These are phyloP conservation scores for Cetonia aurata DNA, from an alignment of 2,888 invertebrate genomes.

Conservation along the genomic window DNA sequence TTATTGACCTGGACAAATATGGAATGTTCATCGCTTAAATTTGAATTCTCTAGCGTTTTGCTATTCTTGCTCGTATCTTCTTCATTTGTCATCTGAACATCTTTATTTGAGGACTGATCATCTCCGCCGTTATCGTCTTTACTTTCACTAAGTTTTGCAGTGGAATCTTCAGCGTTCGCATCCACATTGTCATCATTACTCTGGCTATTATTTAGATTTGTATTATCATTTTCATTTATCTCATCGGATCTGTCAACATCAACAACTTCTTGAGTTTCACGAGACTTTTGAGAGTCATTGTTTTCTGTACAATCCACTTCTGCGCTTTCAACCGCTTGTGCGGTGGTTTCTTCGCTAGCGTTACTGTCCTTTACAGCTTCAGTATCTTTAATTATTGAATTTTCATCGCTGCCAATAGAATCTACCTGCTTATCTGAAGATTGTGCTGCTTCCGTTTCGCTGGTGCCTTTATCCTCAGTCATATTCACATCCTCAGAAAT, in stretches of 20 bases:
- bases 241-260: slow-evolving; percentile 17
- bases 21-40: slow-evolving; percentile 48
- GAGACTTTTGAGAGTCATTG: slow-evolving; percentile 11
- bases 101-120: background rate
- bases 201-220: slow-evolving; percentile 43
- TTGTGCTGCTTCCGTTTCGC: background rate
- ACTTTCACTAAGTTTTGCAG: slow-evolving; percentile 56
- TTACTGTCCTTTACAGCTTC: slow-evolving; percentile 42
- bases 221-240: background rate
- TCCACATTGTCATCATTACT: slow-evolving; percentile 54
- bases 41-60: slow-evolving; percentile 44
- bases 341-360: slow-evolving; percentile 44
- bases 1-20: slow-evolving; percentile 52
- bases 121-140: slow-evolving; percentile 44
- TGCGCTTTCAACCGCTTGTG: slow-evolving; percentile 48
- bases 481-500: background rate
- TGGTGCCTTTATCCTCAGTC: background rate
- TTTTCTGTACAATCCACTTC: slow-evolving; percentile 44
- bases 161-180: slow-evolving; percentile 54
- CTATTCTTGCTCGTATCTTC: slow-evolving; percentile 55
- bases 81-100: slow-evolving; percentile 48
- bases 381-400: background rate
- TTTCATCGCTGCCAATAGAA: background rate
- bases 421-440: background rate
- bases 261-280: slow-evolving; percentile 9